Base-by-base conservation (phyloP, 1,140 invertebrate species). In the Anoplolepis gracilipes region DNA sequence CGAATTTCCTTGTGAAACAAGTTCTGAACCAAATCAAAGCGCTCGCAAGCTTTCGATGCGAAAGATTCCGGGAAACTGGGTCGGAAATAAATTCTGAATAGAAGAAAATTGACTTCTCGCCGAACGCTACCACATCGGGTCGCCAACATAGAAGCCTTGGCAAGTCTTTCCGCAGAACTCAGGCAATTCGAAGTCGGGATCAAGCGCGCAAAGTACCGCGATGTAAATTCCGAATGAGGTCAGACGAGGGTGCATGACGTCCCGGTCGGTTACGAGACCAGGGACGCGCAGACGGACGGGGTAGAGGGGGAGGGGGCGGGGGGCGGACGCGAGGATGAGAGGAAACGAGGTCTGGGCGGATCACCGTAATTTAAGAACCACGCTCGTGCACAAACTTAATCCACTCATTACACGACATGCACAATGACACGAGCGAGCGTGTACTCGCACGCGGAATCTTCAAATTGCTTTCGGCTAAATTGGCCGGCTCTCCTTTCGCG, bases 341-440 rank as follows among this genome's bases (percentile, higher is more conserved):
- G 36, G 55, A 75, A 88, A 36, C 46, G 79, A 69, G 30, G 46
- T 22, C 46, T 28, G 86, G 30, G 57, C 69, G 84, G 88, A 88
- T 89, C 87, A 86, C 55, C 33, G 88, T 88, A 89, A 89, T 89
- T 89, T 88, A 89, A 86, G 84, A 88, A 72, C 53, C 57, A 57
- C 62, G 75, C 84, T 86, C 88, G 84, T 88, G 87, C 84, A 82
- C 88, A 84, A 88, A 88, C 88, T 88, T 89, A 89, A 89, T 89
- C 87, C 87, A 76, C 69, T 85, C 72, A 87, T 88, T 88, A 88
- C 69, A 77, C 72, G 70, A 76, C 88, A 89, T 89, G 76, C 84
- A 65, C 67, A 88, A 88, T 86, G 87, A 89, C 64, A 76, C 42
- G 33, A 46, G n/a, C n/a, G 57, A 70, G 46, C 61, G 72, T 77